Evolutionary conservation across 2,888 invertebrate species (phyloP), one percentile per base, ranked within the genome.

Genomic region (Chironomus tentans): DNA sequence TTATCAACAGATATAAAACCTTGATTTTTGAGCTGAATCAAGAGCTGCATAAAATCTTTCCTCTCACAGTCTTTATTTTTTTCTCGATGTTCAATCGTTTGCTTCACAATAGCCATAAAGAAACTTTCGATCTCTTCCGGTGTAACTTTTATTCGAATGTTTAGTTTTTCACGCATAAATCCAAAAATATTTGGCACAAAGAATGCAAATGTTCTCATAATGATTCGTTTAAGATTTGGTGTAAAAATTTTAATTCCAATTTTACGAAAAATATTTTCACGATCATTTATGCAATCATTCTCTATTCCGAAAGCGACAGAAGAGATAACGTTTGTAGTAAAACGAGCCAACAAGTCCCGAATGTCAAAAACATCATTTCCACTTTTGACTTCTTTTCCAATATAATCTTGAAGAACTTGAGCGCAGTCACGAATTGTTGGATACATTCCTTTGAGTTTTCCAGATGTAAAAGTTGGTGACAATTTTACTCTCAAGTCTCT

Each of bases 391-490:
- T 82, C 77, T 15, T 80, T 79, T 18, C 84, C 82, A 2, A 85
- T 82, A 70, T 85, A 84, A 12, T 80, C 80, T 2, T 83, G 79
- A 77, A 88, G 85, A 77, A 86, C 83, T 24, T 84, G 80, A 0
- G 87, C 86, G 75, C 87, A 86, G 15, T 85, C 82, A 68, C 86
- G 83, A 15, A 89, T 85, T 3, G 87, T 84, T 0, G 85, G 84
- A 78, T 87, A 88, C 87, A 89, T 87, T 4, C 82, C 84, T 79
- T 87, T 89, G 70, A 90, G 81, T 81, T 88, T 89, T n/a, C 87
- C 87, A 0, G 88, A 84, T 0, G 89, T 87, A 79, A 89, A 90
- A 0, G 87, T 85, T 0, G 89, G 87, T 0, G 89, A 86, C 80
- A 90, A 82, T 79, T 88, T 88, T 0, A 85, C 78, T 12, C 90